A percentile compares a stretch with the other conserved stretches of the same genome.
phyloP scores from a whole-genome alignment of 2,113 vertebrate species.

The Apodemus speciosus region DNA sequence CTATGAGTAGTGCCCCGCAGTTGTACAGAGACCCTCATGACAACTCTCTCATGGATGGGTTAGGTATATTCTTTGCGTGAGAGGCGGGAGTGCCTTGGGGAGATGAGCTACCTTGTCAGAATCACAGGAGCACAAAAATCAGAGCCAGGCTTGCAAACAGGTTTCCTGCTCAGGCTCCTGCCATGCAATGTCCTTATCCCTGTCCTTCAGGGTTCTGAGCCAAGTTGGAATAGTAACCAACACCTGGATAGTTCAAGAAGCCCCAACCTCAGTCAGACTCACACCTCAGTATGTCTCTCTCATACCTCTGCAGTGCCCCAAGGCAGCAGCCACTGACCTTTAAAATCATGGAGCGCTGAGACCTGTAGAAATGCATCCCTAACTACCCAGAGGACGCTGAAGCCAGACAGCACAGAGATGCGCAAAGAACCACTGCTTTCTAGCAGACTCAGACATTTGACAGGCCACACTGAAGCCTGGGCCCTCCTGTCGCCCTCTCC shows the following conservation, averaged over 20 bases:
- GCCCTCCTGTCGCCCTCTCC: not conserved
- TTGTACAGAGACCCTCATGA: not conserved
- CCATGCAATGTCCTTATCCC: fast-evolving
- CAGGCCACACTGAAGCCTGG: not conserved
- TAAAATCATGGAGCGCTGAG: not conserved
- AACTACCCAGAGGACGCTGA: not conserved
- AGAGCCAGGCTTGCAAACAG: not conserved
- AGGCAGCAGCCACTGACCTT: not conserved
- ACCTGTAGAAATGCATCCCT: not conserved
- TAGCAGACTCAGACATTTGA: fast-evolving
- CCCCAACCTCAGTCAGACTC: too few species aligned
- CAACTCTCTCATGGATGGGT: not conserved
- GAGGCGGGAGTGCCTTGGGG: not conserved
- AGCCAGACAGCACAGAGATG: not conserved
- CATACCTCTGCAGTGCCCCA: not conserved
- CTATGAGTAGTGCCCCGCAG: not conserved
- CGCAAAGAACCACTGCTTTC: too few species aligned
- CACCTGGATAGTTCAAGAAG: fast-evolving
- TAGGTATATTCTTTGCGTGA: fast-evolving
- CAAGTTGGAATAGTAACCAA: not conserved
- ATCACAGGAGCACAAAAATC: not conserved
- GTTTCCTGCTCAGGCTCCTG: not conserved
- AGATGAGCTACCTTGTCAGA: not conserved
- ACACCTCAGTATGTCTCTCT: not conserved
- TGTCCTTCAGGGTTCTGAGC: not conserved